phyloP scores from a whole-genome alignment of 2,113 vertebrate genomes.

The Ailuropoda melanoleuca region DNA sequence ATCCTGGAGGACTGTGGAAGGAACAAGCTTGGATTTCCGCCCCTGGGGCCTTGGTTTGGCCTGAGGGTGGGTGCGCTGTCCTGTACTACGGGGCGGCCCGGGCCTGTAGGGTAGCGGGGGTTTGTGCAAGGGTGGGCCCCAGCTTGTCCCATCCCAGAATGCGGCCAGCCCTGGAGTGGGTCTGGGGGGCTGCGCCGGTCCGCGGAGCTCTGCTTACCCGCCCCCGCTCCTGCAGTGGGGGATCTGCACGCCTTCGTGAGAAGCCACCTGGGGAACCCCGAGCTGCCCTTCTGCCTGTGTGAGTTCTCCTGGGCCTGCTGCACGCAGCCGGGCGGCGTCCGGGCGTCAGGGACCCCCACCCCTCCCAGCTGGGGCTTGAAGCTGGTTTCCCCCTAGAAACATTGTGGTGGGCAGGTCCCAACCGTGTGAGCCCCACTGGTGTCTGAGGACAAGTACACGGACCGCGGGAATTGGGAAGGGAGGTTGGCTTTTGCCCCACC shows the following conservation, averaged over 20 bases:
- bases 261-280: constrained; percentile 89
- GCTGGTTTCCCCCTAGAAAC: background rate
- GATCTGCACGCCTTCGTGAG: constrained; percentile 89
- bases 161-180: fast-evolving
- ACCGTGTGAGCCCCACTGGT: background rate
- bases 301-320: constrained; percentile 81
- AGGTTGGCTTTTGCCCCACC: background rate
- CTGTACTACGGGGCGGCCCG: background rate
- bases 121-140: background rate
- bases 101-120: background rate
- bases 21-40: fast-evolving
- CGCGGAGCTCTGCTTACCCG: fast-evolving
- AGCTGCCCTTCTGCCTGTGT: constrained; percentile 93
- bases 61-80: background rate
- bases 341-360: background rate
- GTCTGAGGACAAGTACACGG: background rate
- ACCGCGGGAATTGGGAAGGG: fast-evolving
- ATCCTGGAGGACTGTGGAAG: fast-evolving
- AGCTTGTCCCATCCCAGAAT: fast-evolving
- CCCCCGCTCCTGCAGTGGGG: constrained; percentile 85
- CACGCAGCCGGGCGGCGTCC: fast-evolving
- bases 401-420: background rate
- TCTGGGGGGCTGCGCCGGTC: background rate
- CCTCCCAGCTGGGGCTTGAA: background rate
- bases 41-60: background rate